Evolutionary conservation across 2,888 invertebrate genomes (phyloP), one percentile per base, ranked within the genome.

Genomic region (Hedya salicella): DNA sequence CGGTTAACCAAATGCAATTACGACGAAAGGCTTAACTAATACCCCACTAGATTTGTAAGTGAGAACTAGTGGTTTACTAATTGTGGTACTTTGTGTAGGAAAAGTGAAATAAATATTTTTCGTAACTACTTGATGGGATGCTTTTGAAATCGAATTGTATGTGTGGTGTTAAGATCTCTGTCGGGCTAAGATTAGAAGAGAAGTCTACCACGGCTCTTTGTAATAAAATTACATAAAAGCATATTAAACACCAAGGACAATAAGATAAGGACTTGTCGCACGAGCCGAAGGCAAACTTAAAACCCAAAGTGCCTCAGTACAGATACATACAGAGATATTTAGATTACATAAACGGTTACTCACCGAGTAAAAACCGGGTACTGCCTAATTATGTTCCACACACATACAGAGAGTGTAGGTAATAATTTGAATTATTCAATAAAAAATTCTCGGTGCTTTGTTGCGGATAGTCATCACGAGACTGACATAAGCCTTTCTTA

Each of bases 1-100:
- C 67, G 69, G 69, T 73, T 78, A 82, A 78, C 76, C 65, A 79
- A 81, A 79, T 77, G 77, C 73, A 76, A 75, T 78, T 85, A 80
- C 71, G 56, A 70, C 71, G 79, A 83, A 87, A 73, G 78, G 83
- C 83, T 83, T 46, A 82, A 54, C 50, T 69, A 63, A 68, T 73
- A 69, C 71, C 70, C 70, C 74, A 75, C 69, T 72, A 69, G 68
- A 70, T 72, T 77, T 75, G 71, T 76, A 78, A 80, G 74, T 78
- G 77, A 78, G 76, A 80, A 78, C 64, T 60, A 56, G 67, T 71
- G 62, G 36, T 50, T 62, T 54, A 49, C 56, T 70, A 63, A 69
- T 64, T 64, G 69, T 67, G 64, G 68, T 67, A 68, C n/a, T 59
- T 59, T 59, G 36, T 59, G 36, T 53, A 25, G 25, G 49, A 61